Conservation (phyloP, 2,888 invertebrate genomes). For the Phytoseiulus persimilis region DNA sequence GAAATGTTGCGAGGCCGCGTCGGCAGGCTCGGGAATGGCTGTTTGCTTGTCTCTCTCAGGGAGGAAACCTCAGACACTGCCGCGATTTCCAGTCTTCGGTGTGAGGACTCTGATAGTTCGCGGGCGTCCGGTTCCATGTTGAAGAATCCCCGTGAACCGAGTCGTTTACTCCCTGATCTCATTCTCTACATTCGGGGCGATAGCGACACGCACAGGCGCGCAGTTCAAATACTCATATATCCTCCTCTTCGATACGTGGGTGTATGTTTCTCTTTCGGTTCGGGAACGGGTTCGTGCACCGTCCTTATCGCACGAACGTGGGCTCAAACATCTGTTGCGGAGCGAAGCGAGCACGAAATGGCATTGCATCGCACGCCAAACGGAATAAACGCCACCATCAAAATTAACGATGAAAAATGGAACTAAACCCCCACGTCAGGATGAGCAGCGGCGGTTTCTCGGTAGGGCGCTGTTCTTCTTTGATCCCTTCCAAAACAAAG, state of each 20-base stretch:
- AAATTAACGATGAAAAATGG: conserved; percentile 5
- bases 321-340: neutral
- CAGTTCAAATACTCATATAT: neutral
- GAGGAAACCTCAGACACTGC: too few relatives aligned
- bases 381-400: neutral
- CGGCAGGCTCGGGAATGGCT: too few relatives aligned
- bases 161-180: too few relatives aligned
- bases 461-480: neutral
- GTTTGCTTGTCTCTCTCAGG: too few relatives aligned
- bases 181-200: too few relatives aligned
- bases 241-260: neutral
- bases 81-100: too few relatives aligned
- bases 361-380: neutral
- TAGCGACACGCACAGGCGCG: neutral
- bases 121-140: too few relatives aligned
- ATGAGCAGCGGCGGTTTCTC: neutral
- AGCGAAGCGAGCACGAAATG: neutral
- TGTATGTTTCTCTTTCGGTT: neutral
- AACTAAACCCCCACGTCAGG: neutral
- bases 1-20: too few relatives aligned
- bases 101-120: too few relatives aligned
- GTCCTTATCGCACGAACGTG: neutral
- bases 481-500: neutral
- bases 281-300: neutral
- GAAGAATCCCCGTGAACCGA: too few relatives aligned